A percentile compares a stretch with the other conserved stretches of the same genome.
phyloP scores from a whole-genome alignment of 2,888 invertebrate species.

The Acronicta leporina region DNA sequence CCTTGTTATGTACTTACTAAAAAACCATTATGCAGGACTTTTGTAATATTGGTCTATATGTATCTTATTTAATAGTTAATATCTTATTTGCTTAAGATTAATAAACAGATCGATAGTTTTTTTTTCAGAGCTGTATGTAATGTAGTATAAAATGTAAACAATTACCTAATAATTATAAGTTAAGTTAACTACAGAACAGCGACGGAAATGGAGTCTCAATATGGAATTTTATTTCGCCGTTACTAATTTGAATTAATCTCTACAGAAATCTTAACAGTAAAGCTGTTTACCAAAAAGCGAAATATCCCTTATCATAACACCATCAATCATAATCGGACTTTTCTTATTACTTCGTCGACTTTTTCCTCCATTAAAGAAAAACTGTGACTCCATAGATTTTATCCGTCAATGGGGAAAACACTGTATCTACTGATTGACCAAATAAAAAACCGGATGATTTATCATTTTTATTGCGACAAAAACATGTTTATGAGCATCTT shows the following conservation, averaged over 20 bases:
- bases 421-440: constrained; percentile 88
- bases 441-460: constrained; percentile 88
- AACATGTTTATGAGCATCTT: constrained; percentile 90
- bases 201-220: too few species aligned
- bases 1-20: background rate
- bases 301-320: constrained; percentile 63
- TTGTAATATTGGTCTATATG: too few species aligned
- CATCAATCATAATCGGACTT: constrained; percentile 65
- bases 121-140: too few species aligned
- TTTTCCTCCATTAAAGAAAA: constrained; percentile 64
- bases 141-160: too few species aligned
- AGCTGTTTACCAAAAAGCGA: constrained; percentile 54
- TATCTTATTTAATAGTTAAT: too few species aligned
- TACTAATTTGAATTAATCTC: background rate
- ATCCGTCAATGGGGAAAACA: constrained; percentile 79
- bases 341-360: constrained; percentile 63
- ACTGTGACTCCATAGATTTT: constrained; percentile 75
- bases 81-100: too few species aligned
- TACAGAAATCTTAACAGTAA: constrained; percentile 18
- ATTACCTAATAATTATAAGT: too few species aligned
- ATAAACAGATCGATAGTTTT: too few species aligned
- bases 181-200: too few species aligned
- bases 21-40: too few species aligned
- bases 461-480: constrained; percentile 89
- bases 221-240: background rate